phyloP scores from a whole-genome alignment of 2,888 invertebrate species.

The Scaptomyza tumidula region DNA sequence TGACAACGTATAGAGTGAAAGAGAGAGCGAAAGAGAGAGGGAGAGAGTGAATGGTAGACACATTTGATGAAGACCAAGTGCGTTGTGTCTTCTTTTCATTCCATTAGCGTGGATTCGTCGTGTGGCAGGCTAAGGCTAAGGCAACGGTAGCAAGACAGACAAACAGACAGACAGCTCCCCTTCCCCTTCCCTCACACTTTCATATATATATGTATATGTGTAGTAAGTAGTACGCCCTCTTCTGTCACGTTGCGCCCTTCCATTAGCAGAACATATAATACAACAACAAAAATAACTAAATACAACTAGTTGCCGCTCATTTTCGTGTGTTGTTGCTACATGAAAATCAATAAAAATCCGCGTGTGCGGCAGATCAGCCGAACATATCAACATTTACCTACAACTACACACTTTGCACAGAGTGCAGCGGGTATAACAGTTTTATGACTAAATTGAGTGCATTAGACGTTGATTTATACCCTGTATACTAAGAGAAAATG shows the following conservation, averaged over 20 bases:
- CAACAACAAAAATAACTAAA: slow-evolving; percentile 9
- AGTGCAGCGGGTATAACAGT: background rate
- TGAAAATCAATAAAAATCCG: slow-evolving; percentile 71
- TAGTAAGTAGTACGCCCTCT: slow-evolving; percentile 31
- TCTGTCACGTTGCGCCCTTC: slow-evolving; percentile 65
- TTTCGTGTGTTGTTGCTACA: slow-evolving; percentile 62
- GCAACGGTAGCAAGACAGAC: slow-evolving; percentile 38
- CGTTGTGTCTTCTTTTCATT: slow-evolving; percentile 56
- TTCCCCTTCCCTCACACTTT: background rate
- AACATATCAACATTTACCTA: slow-evolving; percentile 17
- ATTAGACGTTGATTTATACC: background rate
- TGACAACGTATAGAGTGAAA: slow-evolving; percentile 34
- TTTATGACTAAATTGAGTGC: background rate
- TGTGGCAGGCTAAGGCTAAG: slow-evolving; percentile 47
- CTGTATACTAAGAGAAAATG: background rate
- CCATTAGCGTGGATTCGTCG: slow-evolving; percentile 66
- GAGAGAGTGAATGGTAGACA: background rate
- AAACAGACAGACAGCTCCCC: background rate
- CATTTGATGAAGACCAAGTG: slow-evolving; percentile 47
- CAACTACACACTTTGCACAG: too few species aligned
- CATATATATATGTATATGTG: too few species aligned
- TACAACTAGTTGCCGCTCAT: slow-evolving; percentile 25
- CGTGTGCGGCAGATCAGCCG: slow-evolving; percentile 70
- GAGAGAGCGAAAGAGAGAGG: background rate
- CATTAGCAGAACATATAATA: slow-evolving; percentile 63